Evolutionary conservation across 1,140 invertebrate species (phyloP), one percentile per base, ranked within the genome.

Genomic region (Trichogramma pretiosum): DNA sequence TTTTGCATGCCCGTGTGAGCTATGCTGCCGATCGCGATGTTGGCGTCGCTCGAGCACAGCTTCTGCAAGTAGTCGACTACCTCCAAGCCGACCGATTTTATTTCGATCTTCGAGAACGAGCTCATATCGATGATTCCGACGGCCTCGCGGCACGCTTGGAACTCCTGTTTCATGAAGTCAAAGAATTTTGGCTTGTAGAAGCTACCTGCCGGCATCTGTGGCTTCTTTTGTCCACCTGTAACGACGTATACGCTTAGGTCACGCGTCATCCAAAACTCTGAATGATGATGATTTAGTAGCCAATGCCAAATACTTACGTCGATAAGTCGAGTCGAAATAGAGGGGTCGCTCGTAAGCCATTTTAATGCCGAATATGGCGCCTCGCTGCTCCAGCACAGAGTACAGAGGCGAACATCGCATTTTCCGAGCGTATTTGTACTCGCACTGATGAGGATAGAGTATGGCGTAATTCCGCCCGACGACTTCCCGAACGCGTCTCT

Each of bases 121-220:
- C 85, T 87, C 80, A 90, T 89, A 64, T 91, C 88, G 50, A 89
- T 81, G 26, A 91, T 74, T 50, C 84, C 84, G 23, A 89, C 85
- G 24, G 81, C 75, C 70, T 89, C 84, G 42, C 83, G 72, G 59
- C 85, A 89, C 3, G 87, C 85, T 57, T 77, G 68, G 70, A 88
- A 90, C 66, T 91, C 88, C 56, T 81, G 74, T 53, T 76, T 72
- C 56, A 87, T 83, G 56, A 75, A 77, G 52, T 85, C 76, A 63
- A 89, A 88, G 76, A 87, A 92, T 34, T 73, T 71, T 17, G 85
- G 87, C 63, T 88, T 87, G 46, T 74, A 79, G 63, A 77, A 89
- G 51, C 70, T 78, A 21, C 76, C 76, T n/a, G 61, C 62, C 30
- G 76, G 76, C 74, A 78, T 77, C 52, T 65, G 37, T 33, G 74